phyloP scores from a whole-genome alignment of 2,113 vertebrate species.

The Leucosticte australis region DNA sequence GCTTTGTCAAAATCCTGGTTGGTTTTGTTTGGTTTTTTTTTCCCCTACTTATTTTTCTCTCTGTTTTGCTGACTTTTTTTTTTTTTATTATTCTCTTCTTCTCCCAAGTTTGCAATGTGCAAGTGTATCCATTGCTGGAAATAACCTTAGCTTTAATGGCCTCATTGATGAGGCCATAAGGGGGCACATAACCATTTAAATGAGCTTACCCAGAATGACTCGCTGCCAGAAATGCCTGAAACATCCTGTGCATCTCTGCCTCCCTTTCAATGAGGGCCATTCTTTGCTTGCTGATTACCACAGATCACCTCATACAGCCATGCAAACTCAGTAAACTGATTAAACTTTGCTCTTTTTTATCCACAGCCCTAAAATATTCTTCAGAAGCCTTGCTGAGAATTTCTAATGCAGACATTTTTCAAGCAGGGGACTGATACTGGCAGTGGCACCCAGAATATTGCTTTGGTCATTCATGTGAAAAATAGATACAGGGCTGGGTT shows the following conservation, averaged over 20 bases:
- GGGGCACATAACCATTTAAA: constrained; percentile 35
- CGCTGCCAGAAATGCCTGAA: neutral
- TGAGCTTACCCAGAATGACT: neutral
- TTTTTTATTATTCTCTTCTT: neutral
- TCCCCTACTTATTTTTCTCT: neutral
- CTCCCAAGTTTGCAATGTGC: neutral
- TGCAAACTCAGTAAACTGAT: neutral
- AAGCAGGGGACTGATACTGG: neutral
- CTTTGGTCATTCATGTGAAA: neutral
- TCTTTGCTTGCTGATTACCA: constrained; percentile 14
- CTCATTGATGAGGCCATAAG: constrained; percentile 42
- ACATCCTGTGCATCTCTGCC: neutral
- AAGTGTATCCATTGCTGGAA: neutral
- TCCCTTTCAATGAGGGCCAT: neutral
- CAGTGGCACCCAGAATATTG: neutral
- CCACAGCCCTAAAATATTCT: neutral
- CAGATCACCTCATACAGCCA: neutral
- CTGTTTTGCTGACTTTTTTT: neutral
- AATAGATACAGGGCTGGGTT: neutral
- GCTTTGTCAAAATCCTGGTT: neutral
- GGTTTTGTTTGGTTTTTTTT: neutral
- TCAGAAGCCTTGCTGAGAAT: neutral
- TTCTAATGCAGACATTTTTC: neutral
- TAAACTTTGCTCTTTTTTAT: neutral
- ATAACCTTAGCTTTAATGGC: constrained; percentile 31